Base-by-base conservation (phyloP, 1,140 invertebrate species). In the Cherax destructor region DNA sequence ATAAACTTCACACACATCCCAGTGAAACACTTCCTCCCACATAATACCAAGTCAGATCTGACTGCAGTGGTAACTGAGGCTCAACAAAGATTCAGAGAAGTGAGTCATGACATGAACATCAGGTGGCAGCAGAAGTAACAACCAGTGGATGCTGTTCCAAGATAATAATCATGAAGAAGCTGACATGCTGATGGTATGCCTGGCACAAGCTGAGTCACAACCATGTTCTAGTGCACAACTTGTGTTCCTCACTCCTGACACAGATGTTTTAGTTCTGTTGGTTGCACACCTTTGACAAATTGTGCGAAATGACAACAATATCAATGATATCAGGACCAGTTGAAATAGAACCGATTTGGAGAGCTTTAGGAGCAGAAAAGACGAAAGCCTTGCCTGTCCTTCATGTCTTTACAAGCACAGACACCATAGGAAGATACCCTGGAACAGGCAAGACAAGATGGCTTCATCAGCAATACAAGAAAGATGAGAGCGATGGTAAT, bases 121-220 rank as follows among this genome's bases (percentile, higher is more conserved):
- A 76, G 21, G 72, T 76, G 1, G 2, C 41, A 76, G 3, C 72
- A 80, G 78, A 52, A 24, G 78, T 41, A 80, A 80, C 41, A 52
- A 80, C 18, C 78, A 80, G 4, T 41, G 47, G 9, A 24, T 80
- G 41, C 78, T 13, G 49, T 52, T 59, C 3, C 1, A 59, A 59
- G 56, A 59, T 59, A 59, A 59, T 59, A 78, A 24, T 78, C 76
- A 83, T 59, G 81, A 83, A 65, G 81, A 83, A 16, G 81, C 49
- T 59, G 81, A 83, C 65, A 83, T 49, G 30, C 18, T 83, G 52
- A 41, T 41, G 30, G 6, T 65, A 83, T 65, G 59, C 11, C 24
- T 30, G 50, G 81, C 81, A 61, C 10, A 21, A 47, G 50, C 50
- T 59, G 24, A 2, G 59, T 30, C 81, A 18, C 59, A 83, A 47